phyloP scores from a whole-genome alignment of 2,113 vertebrate genomes.

The Illadopsis cleaveri region DNA sequence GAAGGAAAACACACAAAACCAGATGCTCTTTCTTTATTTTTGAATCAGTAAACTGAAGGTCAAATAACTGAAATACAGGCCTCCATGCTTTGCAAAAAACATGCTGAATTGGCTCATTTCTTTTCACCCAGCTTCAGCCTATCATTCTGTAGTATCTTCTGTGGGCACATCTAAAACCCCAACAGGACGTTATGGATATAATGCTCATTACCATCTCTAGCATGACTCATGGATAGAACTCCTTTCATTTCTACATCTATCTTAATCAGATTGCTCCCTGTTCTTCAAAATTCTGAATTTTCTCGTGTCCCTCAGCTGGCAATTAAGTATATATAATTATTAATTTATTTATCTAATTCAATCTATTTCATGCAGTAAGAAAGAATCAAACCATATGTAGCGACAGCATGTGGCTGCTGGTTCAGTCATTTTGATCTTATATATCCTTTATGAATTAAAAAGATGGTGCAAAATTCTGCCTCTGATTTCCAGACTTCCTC shows the following conservation, averaged over 20 bases:
- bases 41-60: neutral
- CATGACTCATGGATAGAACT: neutral
- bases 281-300: neutral
- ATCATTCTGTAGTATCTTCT: neutral
- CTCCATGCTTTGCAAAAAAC: neutral
- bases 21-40: neutral
- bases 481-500: neutral
- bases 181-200: neutral
- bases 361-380: neutral
- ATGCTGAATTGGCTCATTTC: neutral
- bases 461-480: neutral
- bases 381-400: neutral
- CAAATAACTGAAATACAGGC: neutral
- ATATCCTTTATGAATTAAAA: neutral
- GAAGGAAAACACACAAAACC: neutral
- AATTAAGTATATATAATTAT: neutral
- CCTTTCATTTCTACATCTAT: neutral
- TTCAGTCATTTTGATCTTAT: neutral
- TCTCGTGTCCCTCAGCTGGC: neutral
- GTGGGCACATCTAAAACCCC: neutral
- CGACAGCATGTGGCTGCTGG: accelerated
- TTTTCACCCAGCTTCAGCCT: neutral
- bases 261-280: neutral
- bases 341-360: neutral
- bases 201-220: neutral